Evolutionary conservation across 2,797 vertebrate species (phyloP).

Genomic region (Notolepis coatsorum): DNA sequence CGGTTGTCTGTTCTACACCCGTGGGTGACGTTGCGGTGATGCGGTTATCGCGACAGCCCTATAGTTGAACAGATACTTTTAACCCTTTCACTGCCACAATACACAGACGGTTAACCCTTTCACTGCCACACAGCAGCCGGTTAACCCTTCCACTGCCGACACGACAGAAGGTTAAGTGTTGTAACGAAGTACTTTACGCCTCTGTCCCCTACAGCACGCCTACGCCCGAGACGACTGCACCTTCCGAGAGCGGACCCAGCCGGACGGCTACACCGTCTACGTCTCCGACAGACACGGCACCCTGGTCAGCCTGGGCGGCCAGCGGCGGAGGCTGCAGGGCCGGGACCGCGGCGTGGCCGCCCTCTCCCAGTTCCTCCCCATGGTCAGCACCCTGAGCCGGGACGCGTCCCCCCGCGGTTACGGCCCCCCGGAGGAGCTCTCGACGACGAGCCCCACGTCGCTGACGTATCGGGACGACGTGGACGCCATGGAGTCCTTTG

Average conservation of each 20-base stretch:
- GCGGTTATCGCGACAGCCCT: too few relatives aligned
- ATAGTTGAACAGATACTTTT: too few relatives aligned
- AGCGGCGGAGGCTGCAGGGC: slow-evolving; percentile 82
- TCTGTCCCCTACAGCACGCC: slow-evolving; percentile 68
- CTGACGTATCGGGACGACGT: slow-evolving; percentile 28
- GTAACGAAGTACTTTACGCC: too few relatives aligned
- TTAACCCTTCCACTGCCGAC: too few relatives aligned
- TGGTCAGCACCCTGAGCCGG: slow-evolving; percentile 79
- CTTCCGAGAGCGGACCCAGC: slow-evolving; percentile 89
- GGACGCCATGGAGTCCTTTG: slow-evolving; percentile 89
- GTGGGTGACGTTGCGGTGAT: too few relatives aligned
- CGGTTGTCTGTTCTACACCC: too few relatives aligned
- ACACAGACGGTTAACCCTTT: too few relatives aligned
- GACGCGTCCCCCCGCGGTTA: slow-evolving; percentile 30
- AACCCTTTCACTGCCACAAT: too few relatives aligned
- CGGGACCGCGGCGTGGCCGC: slow-evolving; percentile 77
- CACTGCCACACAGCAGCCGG: too few relatives aligned
- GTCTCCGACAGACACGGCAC: slow-evolving; percentile 81
- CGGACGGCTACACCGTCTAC: slow-evolving; percentile 91
- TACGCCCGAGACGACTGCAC: slow-evolving; percentile 89
- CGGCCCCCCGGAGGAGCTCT: slow-evolving; percentile 40
- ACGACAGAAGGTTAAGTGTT: too few relatives aligned
- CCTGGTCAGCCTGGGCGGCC: slow-evolving; percentile 86
- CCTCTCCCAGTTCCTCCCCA: slow-evolving; percentile 91
- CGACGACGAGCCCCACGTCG: slow-evolving; percentile 21